Conservation (phyloP, 1,140 invertebrate species). For the Hyles euphorbiae region DNA sequence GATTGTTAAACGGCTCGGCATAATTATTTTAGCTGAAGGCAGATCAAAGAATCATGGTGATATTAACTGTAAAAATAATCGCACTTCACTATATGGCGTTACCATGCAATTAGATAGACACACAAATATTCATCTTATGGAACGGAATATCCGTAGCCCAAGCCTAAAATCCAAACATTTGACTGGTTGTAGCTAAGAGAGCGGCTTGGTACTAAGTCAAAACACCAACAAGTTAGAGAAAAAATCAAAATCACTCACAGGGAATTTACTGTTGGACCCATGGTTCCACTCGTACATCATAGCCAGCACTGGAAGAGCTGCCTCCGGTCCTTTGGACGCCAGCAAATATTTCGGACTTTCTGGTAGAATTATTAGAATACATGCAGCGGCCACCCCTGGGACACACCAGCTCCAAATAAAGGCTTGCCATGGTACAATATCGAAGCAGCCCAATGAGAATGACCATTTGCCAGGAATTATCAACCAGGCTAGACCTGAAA, state of each 20-base stretch:
- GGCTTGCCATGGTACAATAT: conserved; percentile 79
- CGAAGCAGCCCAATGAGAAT: conserved; percentile 44
- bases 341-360: conserved; percentile 87
- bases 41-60: too few relatives aligned
- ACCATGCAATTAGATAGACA: too few relatives aligned
- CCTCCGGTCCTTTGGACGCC: conserved; percentile 76
- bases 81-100: too few relatives aligned
- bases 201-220: too few relatives aligned
- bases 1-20: too few relatives aligned
- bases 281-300: conserved; percentile 76
- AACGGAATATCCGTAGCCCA: too few relatives aligned
- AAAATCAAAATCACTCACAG: conserved; percentile 32
- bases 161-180: too few relatives aligned
- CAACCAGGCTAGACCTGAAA: conserved; percentile 77
- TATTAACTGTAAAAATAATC: too few relatives aligned
- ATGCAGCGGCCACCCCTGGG: conserved; percentile 72
- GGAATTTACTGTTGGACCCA: conserved; percentile 29
- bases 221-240: neutral
- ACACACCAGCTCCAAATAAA: conserved; percentile 77
- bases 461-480: conserved; percentile 77
- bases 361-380: conserved; percentile 76
- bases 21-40: too few relatives aligned
- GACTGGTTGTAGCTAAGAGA: too few relatives aligned
- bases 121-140: too few relatives aligned
- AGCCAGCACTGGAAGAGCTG: conserved; percentile 77